Evolutionary conservation across 2,888 invertebrate species (phyloP), one percentile per base, ranked within the genome.

Genomic region (Smittia aterrima): DNA sequence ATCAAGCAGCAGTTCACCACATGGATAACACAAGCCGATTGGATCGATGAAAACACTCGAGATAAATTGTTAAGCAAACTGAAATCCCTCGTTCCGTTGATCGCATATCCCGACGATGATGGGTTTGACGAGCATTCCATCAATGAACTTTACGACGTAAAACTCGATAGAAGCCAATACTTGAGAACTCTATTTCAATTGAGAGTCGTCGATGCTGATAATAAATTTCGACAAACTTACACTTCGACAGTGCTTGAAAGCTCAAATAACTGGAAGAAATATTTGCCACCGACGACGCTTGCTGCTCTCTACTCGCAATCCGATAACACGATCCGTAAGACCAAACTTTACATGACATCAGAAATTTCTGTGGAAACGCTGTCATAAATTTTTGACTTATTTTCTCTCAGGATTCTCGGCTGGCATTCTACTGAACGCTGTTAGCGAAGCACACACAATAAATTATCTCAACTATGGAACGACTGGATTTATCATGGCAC

Each of bases 161-260:
- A 66, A 25, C 13, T 66, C 16, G 27, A 66, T 16, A 16, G 13
- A 66, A 66, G 16, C 7, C 27, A 66, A 27, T 66, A 66, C 32
- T 27, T 25, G 1, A 13, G 16, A 27, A 27, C n/a, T 27, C 18
- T 66, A 13, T 27, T 66, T 66, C 64, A 32, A 66, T 66, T 66
- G 27, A 11, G 64, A 66, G 22, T 32, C 13, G 13, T 66, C 27
- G 64, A 66, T 32, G 64, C 27, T 25, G 64, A 66, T 22, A 66
- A 32, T 27, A 66, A 66, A 66, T 66, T 66, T 27, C 6, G 22
- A n/a, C 64, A 66, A 66, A 27, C 64, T 18, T 32, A 32, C 27
- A 18, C 64, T 7, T 13, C 27, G 13, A 27, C 64, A 16, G 6
- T 13, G 13, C n/a, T 66, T 32, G 27, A 66, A 6, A 24, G 20